Evolutionary conservation across 2,797 vertebrate genomes (phyloP).

Genomic region (Enteromius viviparus): DNA sequence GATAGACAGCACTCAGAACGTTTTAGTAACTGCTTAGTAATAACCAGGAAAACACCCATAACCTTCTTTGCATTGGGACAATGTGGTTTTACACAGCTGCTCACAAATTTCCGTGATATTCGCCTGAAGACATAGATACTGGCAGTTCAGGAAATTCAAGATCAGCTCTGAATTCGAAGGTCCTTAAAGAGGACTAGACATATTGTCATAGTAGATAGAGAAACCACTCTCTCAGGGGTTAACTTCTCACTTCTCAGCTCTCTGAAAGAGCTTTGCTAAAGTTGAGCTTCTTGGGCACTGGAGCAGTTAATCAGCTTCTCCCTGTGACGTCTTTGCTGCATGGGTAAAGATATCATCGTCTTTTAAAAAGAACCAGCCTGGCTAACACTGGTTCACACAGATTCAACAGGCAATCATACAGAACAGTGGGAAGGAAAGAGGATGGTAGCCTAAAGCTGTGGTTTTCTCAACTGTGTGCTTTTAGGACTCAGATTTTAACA

Average conservation of each 20-base stretch:
- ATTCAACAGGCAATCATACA: slow-evolving; percentile 74
- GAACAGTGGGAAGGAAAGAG: slow-evolving; percentile 62
- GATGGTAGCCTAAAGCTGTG: background rate
- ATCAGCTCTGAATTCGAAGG: background rate
- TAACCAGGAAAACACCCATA: background rate
- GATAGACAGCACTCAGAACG: background rate
- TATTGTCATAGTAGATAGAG: background rate
- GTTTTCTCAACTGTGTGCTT: background rate
- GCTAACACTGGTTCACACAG: slow-evolving; percentile 64
- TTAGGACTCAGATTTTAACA: background rate
- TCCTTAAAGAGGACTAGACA: background rate
- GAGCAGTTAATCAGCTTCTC: slow-evolving; percentile 71
- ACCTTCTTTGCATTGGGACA: background rate
- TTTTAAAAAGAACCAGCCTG: slow-evolving; percentile 62
- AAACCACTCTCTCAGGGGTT: slow-evolving; percentile 29
- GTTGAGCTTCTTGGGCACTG: slow-evolving; percentile 58
- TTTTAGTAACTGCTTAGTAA: background rate
- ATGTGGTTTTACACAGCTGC: background rate
- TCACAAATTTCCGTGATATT: background rate
- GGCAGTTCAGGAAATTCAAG: background rate
- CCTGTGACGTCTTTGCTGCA: slow-evolving; percentile 62
- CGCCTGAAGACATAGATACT: background rate
- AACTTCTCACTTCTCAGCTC: slow-evolving; percentile 18
- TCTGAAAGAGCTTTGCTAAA: slow-evolving; percentile 45
- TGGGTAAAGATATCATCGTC: slow-evolving; percentile 69